phyloP scores from a whole-genome alignment of 2,797 vertebrate species.

The Mus caroli region DNA sequence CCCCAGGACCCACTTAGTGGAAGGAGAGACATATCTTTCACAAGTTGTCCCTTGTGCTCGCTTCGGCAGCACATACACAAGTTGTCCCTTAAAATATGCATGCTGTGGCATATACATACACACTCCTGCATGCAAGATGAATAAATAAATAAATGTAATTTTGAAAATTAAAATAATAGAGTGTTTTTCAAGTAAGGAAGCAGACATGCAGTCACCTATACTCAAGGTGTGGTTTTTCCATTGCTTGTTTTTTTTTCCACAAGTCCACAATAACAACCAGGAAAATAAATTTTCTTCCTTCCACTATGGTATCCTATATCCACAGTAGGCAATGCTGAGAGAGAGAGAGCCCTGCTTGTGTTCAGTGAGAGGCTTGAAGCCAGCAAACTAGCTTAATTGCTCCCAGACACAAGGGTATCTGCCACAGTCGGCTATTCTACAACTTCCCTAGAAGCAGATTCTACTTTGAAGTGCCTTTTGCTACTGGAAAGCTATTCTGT shows the following conservation, averaged over 20 bases:
- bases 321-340: not conserved
- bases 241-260: not conserved
- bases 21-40: not conserved
- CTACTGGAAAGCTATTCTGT: slow-evolving; percentile 3
- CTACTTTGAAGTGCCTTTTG: not conserved
- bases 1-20: not conserved
- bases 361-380: not conserved
- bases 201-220: not conserved
- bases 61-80: too few species aligned
- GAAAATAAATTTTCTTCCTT: not conserved
- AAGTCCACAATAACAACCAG: not conserved
- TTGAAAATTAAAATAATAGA: slow-evolving; percentile 19
- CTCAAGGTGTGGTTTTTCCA: not conserved
- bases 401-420: not conserved
- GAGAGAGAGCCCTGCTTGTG: not conserved
- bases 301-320: not conserved
- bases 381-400: not conserved
- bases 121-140: not conserved
- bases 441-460: not conserved
- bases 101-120: not conserved
- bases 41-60: too few species aligned
- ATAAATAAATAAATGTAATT: not conserved
- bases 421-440: not conserved
- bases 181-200: slow-evolving; percentile 16
- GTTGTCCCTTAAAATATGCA: not conserved